phyloP scores from a whole-genome alignment of 2,113 vertebrate genomes.

The Leptodactylus fuscus region DNA sequence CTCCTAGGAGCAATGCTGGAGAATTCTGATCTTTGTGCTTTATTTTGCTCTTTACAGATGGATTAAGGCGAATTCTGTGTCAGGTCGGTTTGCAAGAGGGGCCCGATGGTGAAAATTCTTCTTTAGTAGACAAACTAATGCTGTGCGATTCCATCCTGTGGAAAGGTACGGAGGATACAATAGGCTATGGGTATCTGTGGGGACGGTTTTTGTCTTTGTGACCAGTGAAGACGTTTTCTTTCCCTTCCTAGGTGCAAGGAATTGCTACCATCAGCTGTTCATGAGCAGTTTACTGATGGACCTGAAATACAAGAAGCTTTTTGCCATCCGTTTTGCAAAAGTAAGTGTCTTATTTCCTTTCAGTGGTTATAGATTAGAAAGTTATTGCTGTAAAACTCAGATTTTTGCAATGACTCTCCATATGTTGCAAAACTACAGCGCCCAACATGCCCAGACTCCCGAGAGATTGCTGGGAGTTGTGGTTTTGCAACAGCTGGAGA shows the following conservation, averaged over 20 bases:
- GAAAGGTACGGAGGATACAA: constrained; percentile 82
- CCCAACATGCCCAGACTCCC: no score
- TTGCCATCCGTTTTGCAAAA: constrained; percentile 93
- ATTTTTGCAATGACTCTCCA: no score
- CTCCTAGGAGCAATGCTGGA: no score
- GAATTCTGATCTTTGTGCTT: not conserved
- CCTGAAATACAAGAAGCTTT: constrained; percentile 95
- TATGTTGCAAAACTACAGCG: no score
- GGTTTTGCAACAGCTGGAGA: no score
- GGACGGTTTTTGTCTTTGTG: not conserved
- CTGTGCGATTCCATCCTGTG: constrained; percentile 95
- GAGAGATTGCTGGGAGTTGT: no score
- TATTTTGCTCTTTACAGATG: constrained; percentile 76
- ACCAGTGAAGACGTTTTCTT: not conserved
- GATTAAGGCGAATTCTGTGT: constrained; percentile 90
- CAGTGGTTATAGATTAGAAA: not conserved
- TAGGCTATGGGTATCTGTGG: not conserved
- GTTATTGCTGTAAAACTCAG: no score
- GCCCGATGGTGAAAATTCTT: constrained; percentile 87
- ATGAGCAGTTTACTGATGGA: constrained; percentile 99
- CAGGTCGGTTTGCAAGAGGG: constrained; percentile 91
- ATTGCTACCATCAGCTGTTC: constrained; percentile 94
- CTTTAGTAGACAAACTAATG: constrained; percentile 92
- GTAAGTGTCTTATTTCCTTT: constrained; percentile 74
- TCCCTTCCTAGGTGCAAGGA: constrained; percentile 84